A percentile compares a stretch with the other conserved stretches of the same genome.
phyloP scores from a whole-genome alignment of 2,888 invertebrate genomes.

The Archaeoteleia sp. region DNA sequence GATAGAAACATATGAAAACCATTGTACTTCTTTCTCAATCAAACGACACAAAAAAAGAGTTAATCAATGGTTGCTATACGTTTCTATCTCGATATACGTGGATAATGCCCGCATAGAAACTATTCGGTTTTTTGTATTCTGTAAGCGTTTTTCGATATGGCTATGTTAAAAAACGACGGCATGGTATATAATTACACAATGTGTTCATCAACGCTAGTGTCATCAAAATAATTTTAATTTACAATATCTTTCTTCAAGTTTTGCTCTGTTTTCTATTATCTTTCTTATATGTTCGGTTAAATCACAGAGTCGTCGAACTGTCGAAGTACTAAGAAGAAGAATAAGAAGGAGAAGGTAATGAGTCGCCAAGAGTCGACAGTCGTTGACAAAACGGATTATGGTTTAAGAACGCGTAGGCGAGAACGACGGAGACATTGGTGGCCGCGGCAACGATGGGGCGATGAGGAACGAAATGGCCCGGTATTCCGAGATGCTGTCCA shows the following conservation, averaged over 20 bases:
- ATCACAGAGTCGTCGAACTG: constrained; percentile 17
- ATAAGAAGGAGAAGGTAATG: constrained; percentile 63
- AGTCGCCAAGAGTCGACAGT: constrained; percentile 62
- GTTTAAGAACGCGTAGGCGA: constrained; percentile 56
- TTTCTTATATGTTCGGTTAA: background rate
- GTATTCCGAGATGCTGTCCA: constrained; percentile 70
- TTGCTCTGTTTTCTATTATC: too few species aligned
- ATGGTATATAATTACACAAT: too few species aligned
- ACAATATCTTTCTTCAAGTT: too few species aligned
- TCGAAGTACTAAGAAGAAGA: constrained; percentile 31
- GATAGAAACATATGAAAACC: background rate
- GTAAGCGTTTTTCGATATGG: too few species aligned
- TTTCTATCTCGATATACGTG: too few species aligned
- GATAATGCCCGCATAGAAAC: too few species aligned
- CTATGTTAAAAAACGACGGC: too few species aligned
- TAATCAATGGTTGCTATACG: background rate
- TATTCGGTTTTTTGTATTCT: too few species aligned
- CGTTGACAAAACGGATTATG: constrained; percentile 74
- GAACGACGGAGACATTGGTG: constrained; percentile 37
- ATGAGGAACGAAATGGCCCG: constrained; percentile 66
- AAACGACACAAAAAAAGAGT: background rate
- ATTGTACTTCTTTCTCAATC: background rate
- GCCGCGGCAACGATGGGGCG: constrained; percentile 50
- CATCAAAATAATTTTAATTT: too few species aligned
- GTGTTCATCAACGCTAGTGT: too few species aligned